Evolutionary conservation across 2,797 vertebrate species (phyloP).

Genomic region (Hoplostethus mediterraneus): DNA sequence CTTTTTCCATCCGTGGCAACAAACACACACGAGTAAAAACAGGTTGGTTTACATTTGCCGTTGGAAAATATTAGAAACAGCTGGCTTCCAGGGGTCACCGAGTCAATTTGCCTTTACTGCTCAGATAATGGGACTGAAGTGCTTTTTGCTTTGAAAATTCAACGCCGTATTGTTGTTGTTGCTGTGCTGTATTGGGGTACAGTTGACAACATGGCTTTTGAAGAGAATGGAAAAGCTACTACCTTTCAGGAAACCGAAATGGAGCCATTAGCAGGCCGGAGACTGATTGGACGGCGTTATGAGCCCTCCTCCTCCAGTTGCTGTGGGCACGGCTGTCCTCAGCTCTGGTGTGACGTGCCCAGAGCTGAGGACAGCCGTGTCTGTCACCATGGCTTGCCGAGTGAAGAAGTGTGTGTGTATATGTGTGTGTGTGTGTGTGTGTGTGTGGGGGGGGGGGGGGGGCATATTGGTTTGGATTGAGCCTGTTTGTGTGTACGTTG

Average conservation of each 20-base stretch:
- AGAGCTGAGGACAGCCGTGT: constrained; percentile 63
- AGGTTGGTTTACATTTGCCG: background rate
- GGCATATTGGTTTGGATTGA: constrained; percentile 60
- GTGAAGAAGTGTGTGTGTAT: constrained; percentile 44
- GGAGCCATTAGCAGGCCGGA: constrained; percentile 67
- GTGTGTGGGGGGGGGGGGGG: constrained; percentile 31
- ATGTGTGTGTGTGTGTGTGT: constrained; percentile 30
- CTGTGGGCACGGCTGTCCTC: constrained; percentile 53
- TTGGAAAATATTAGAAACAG: constrained; percentile 40
- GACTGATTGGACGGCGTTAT: constrained; percentile 78
- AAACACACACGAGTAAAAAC: background rate
- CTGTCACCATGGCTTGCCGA: constrained; percentile 62
- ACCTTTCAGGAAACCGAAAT: constrained; percentile 58
- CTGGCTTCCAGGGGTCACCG: constrained; percentile 29
- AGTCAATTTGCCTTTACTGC: constrained; percentile 51
- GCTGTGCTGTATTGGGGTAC: constrained; percentile 51
- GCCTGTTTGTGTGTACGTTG: constrained; percentile 57
- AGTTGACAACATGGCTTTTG: constrained; percentile 60
- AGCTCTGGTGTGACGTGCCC: constrained; percentile 66
- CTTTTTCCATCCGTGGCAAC: background rate
- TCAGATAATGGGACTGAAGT: constrained; percentile 49
- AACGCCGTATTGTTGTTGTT: constrained; percentile 38
- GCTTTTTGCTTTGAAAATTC: constrained; percentile 47
- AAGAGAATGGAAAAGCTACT: constrained; percentile 57
- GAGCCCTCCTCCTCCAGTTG: constrained; percentile 67